A percentile compares a stretch with the other conserved stretches of the same genome.
These are phyloP conservation scores for Coelopa pilipes DNA, from an alignment of 2,888 invertebrate genomes.

Conservation along the genomic window DNA sequence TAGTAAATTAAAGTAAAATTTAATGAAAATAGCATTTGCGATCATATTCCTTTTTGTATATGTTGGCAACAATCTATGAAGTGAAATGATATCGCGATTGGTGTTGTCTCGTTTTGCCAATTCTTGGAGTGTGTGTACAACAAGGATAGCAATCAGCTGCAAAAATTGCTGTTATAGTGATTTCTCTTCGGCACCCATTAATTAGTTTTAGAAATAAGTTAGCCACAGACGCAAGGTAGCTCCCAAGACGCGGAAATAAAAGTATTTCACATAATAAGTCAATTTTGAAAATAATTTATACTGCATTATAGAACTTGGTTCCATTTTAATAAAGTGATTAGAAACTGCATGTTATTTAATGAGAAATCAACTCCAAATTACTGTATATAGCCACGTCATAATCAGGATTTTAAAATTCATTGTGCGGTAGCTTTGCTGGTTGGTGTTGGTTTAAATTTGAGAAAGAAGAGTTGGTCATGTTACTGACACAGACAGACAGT, in stretches of 20 bases:
- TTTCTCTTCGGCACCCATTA: slow-evolving; percentile 32
- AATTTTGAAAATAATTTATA: neutral
- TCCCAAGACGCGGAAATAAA: slow-evolving; percentile 36
- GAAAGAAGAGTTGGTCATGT: slow-evolving; percentile 30
- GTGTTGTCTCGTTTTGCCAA: no score
- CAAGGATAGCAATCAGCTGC: neutral
- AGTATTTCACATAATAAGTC: slow-evolving; percentile 14
- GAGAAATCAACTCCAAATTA: slow-evolving; percentile 34
- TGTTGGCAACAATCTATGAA: no score
- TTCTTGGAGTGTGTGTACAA: no score
- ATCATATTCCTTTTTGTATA: no score
- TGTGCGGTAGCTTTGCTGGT: slow-evolving; percentile 1
- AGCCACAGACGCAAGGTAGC: slow-evolving; percentile 50
- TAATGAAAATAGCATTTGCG: no score
- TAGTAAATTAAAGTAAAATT: no score
- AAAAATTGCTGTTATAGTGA: slow-evolving; percentile 13
- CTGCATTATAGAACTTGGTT: neutral
- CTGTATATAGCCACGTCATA: slow-evolving; percentile 51
- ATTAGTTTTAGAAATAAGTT: slow-evolving; percentile 50
- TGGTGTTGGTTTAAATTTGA: neutral
- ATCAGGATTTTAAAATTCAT: slow-evolving; percentile 19
- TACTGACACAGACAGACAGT: slow-evolving; percentile 13
- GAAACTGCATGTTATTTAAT: neutral
- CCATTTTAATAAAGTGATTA: neutral
- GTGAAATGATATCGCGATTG: no score